These are phyloP conservation scores for Punctoribates punctum DNA, from an alignment of 2,888 invertebrate genomes.

Conservation along the genomic window DNA sequence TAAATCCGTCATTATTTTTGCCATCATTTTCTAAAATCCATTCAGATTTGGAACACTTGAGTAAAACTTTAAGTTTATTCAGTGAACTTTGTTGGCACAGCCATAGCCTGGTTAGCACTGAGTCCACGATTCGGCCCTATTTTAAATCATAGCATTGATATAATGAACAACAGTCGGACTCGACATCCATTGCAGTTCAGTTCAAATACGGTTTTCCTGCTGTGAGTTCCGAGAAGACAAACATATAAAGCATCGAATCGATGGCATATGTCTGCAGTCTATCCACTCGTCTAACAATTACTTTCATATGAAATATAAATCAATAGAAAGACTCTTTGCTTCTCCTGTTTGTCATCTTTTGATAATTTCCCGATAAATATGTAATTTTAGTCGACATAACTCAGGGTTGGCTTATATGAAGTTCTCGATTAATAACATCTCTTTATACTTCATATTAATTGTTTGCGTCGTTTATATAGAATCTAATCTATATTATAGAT, in stretches of 20 bases:
- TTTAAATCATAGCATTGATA: not conserved
- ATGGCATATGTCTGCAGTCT: not conserved
- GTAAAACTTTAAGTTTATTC: not conserved
- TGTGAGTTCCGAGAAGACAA: slow-evolving; percentile 26
- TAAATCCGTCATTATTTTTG: not conserved
- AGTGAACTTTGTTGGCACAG: slow-evolving; percentile 29
- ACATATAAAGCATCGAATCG: not conserved
- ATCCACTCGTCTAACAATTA: too few relatives aligned
- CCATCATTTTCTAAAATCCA: not conserved
- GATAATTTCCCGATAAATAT: too few relatives aligned
- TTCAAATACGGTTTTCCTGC: slow-evolving; percentile 26
- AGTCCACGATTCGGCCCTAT: not conserved
- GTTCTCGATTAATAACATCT: too few relatives aligned
- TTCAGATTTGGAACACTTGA: slow-evolving; percentile 30
- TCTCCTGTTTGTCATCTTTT: too few relatives aligned
- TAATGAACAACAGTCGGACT: slow-evolving; percentile 13
- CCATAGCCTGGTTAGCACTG: slow-evolving; percentile 26
- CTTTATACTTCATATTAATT: too few relatives aligned
- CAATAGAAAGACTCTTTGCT: too few relatives aligned
- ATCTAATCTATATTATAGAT: too few relatives aligned
- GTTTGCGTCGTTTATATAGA: too few relatives aligned
- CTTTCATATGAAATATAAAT: too few relatives aligned
- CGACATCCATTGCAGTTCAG: not conserved
- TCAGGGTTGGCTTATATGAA: too few relatives aligned
- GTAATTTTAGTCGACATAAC: too few relatives aligned